Evolutionary conservation across 2,797 vertebrate genomes (phyloP), one percentile per base, ranked within the genome.

Genomic region (Enoplosus armatus): DNA sequence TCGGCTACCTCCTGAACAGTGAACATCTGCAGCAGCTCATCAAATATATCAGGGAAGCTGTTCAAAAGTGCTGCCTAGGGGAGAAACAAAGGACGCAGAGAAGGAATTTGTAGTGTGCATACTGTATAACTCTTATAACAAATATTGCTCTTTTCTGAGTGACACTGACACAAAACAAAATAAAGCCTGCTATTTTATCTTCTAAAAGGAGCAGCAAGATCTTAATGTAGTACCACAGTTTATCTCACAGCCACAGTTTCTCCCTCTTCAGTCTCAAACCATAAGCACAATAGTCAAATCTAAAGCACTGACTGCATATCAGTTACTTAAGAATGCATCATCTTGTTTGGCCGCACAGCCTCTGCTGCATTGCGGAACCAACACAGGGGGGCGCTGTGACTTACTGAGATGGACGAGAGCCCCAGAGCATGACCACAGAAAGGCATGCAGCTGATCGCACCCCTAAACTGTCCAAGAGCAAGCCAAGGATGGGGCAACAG

Each of bases 1-100:
- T 99, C 98, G 0, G 98, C 98, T 10, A 99, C 98, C 88, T 99
- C 98, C 92, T 98, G 97, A 79, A 99, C 97, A 0, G 98, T 97
- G 95, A 99, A 99, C 98, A 99, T 99, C 93, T 99, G 98, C 86
- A 99, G 92, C 87, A 99, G 96, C 94, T 99, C 98, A 0, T 99
- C 98, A 75, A 99, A 99, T 87, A 99, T 99, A 55, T 98, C 97
- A 0, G 98, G 98, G 88, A 99, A 99, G 29, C 98, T 99, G 94
- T 98, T 99, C 82, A 99, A 94, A 84, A 99, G 92, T 0, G 98
- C 98, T 6, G 98, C 98, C 98, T 99, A 92, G 27, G 27, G 51
- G 33, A 29, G 22, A 6, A 63, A 63, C 70, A 79, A 54, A 68
- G 53, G 54, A 77, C 63, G 78, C 2, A 51, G 51, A 73, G 41